Evolutionary conservation across 2,797 vertebrate genomes (phyloP).

Genomic region (Acomys russatus): DNA sequence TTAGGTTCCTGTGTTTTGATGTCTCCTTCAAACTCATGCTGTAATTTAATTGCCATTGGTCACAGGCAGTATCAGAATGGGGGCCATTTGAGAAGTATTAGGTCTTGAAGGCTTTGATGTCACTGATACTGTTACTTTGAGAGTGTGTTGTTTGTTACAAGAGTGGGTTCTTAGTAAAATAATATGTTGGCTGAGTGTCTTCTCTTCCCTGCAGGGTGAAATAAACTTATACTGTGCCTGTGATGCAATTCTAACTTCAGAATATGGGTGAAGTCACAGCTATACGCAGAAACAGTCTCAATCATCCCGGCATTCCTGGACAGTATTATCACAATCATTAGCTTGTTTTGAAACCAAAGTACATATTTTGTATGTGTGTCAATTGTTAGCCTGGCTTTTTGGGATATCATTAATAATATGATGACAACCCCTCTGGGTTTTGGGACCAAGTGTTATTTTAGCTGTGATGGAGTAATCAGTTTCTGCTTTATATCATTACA

Average conservation of each 20-base stretch:
- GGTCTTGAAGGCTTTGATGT: not conserved
- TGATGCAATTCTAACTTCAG: not conserved
- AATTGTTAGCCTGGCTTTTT: not conserved
- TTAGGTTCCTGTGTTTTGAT: not conserved
- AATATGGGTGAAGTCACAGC: not conserved
- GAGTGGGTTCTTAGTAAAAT: not conserved
- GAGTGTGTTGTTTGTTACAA: not conserved
- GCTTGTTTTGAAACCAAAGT: constrained; percentile 57
- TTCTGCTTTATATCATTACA: constrained; percentile 32
- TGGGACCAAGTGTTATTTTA: constrained; percentile 14
- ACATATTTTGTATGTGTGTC: not conserved
- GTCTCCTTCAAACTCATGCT: not conserved
- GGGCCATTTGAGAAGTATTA: not conserved
- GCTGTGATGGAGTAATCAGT: not conserved
- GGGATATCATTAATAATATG: constrained; percentile 59
- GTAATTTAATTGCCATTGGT: not conserved
- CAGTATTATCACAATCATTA: not conserved
- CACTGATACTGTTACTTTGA: not conserved
- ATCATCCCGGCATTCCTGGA: not conserved
- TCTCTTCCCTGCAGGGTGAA: not conserved
- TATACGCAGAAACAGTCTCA: not conserved
- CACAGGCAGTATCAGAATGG: not conserved
- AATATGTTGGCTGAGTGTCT: not conserved
- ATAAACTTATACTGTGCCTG: not conserved
- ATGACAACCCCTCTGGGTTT: constrained; percentile 3